Base-by-base conservation (phyloP, 2,113 vertebrate species). In the Tragelaphus imberbis region DNA sequence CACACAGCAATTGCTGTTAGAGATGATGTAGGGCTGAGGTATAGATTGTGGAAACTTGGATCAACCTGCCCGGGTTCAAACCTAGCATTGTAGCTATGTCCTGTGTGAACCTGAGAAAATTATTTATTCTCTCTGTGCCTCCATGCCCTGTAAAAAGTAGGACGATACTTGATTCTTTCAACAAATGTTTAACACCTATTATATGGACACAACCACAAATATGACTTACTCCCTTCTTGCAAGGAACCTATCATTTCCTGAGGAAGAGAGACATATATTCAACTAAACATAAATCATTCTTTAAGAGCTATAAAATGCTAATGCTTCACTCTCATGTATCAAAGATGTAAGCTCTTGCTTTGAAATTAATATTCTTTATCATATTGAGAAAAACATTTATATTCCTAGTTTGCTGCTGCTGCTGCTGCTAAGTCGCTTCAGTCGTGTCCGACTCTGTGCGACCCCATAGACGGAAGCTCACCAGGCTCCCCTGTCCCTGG, bases 341-440 rank as follows among this genome's bases (percentile, higher is more conserved):
- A 86, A 93, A 36, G 36, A 71, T 10, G 7, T 28, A 82, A n/a
- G 36, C 40, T 88, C 2, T 51, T 89, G 51, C 7, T 55, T 94
- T 95, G 79, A 85, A 21, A 80, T 87, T 44, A 96, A 86, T 81
- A 93, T 77, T 94, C 44, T 21, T 94, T 91, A 79, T 89, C n/a
- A 59, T 40, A 79, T 3, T 88, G 12, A 94, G 30, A 89, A 93
- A 90, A 61, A 58, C n/a, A 88, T 16, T 88, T 92, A 14, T 86
- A 68, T 79, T 90, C 12, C 59, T 63, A 68, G 30, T 55, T 47
- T 95, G 23, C 17, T 84, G 4, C 40, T 40, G 40, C 40, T 40
- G 40, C 40, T 40, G 40, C 40, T 40, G 40, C 40, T 40, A 40
- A 40, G 40, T 40, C 40, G 40, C 40, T 40, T 40, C 40, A 40